Evolutionary conservation across 2,113 vertebrate species (phyloP).

Genomic region (Ibidorhyncha struthersii): DNA sequence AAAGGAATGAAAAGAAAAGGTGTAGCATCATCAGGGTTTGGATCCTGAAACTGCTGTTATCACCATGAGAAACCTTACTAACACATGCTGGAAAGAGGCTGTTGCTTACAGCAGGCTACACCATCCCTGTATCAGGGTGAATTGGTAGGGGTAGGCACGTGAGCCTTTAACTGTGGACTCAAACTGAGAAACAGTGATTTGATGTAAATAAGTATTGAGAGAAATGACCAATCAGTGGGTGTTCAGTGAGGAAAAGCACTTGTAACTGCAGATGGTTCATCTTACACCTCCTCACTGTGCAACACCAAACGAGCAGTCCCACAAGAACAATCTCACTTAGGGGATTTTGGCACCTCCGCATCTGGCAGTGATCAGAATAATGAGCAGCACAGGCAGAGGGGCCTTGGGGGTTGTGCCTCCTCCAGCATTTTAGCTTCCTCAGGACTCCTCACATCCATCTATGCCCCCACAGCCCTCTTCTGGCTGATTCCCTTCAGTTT

Average conservation of each 20-base stretch:
- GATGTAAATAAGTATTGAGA: neutral
- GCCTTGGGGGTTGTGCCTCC: neutral
- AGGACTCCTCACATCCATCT: neutral
- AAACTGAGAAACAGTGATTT: neutral
- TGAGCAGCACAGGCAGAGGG: fast-evolving
- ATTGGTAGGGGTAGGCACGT: neutral
- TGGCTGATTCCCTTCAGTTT: neutral
- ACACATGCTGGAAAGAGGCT: neutral
- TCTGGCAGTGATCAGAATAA: neutral
- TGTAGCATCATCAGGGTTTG: neutral
- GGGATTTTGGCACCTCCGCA: fast-evolving
- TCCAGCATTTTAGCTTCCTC: neutral
- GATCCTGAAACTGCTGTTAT: neutral
- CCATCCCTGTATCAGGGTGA: neutral
- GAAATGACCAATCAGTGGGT: neutral
- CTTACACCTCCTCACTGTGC: neutral
- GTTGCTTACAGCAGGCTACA: neutral
- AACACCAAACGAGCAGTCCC: neutral
- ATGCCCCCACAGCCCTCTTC: neutral
- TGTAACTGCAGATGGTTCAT: neutral
- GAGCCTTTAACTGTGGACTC: neutral
- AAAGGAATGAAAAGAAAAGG: neutral
- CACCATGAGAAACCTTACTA: neutral
- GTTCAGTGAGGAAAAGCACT: neutral
- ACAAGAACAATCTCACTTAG: fast-evolving